Base-by-base conservation (phyloP, 1,140 invertebrate genomes). In the Aleiodes sp. region DNA sequence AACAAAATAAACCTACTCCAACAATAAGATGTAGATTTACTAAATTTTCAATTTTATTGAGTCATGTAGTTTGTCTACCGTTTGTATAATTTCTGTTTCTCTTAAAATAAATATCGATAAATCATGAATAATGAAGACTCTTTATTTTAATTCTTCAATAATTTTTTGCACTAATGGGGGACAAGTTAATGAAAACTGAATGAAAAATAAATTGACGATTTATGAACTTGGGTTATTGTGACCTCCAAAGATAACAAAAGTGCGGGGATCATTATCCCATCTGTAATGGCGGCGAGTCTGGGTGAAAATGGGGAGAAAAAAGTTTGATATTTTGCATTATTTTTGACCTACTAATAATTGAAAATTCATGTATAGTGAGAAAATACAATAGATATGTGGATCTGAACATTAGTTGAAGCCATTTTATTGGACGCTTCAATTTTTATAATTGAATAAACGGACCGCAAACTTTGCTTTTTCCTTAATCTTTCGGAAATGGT, bases 1-100 rank as follows among this genome's bases (percentile, higher is more conserved):
- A 78, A 62, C 41, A 76, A 46, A 46, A 21, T 3, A 6, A 35
- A 10, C 10, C 31, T 35, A 35, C 4, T 35, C 10, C 4, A 4
- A 35, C 10, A 35, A 35, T 4, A 35, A 35, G 10, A 35, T 35
- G 31, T 10, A 10, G 31, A 6, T 35, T 35, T 35, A n/a, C n/a
- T n/a, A n/a, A n/a, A n/a, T n/a, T n/a, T n/a, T n/a, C n/a, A n/a
- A n/a, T n/a, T n/a, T n/a, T n/a, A n/a, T n/a, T n/a, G n/a, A n/a
- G n/a, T n/a, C n/a, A n/a, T n/a, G n/a, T n/a, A n/a, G n/a, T n/a
- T n/a, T n/a, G n/a, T n/a, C n/a, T n/a, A n/a, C n/a, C n/a, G n/a
- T n/a, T n/a, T n/a, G n/a, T n/a, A n/a, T n/a, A n/a, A n/a, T n/a
- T n/a, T n/a, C n/a, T n/a, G n/a, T n/a, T n/a, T n/a, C n/a, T n/a